Evolutionary conservation across 2,888 invertebrate species (phyloP).

Genomic region (Melanargia galathea): DNA sequence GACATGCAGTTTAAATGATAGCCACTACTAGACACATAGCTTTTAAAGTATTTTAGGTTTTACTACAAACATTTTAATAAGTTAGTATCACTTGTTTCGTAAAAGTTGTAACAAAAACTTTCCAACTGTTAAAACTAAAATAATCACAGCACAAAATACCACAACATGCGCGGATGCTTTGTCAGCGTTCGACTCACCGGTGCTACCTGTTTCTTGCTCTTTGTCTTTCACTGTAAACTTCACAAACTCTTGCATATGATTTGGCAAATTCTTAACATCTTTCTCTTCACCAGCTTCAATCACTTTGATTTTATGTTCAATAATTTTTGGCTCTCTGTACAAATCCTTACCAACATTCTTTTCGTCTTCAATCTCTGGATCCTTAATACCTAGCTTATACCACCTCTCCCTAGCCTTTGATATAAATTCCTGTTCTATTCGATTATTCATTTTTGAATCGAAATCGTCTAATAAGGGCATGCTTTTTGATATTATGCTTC

Average conservation of each 20-base stretch:
- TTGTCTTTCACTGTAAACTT: slow-evolving; percentile 81
- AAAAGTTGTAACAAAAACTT: slow-evolving; percentile 68
- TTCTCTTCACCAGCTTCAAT: slow-evolving; percentile 85
- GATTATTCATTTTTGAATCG: slow-evolving; percentile 73
- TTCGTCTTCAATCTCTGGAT: slow-evolving; percentile 85
- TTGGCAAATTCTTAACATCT: slow-evolving; percentile 85
- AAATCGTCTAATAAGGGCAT: slow-evolving; percentile 62
- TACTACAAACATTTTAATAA: slow-evolving; percentile 8
- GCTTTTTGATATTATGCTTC: slow-evolving; percentile 62
- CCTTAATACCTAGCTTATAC: slow-evolving; percentile 86
- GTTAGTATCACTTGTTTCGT: slow-evolving; percentile 57
- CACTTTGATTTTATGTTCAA: slow-evolving; percentile 82
- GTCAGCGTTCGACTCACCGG: slow-evolving; percentile 72
- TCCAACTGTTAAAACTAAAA: slow-evolving; percentile 71
- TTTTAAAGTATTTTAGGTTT: slow-evolving; percentile 21
- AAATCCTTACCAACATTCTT: slow-evolving; percentile 61
- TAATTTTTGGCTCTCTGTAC: slow-evolving; percentile 70
- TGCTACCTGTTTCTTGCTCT: slow-evolving; percentile 78
- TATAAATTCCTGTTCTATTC: slow-evolving; percentile 89
- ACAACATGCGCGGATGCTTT: slow-evolving; percentile 76
- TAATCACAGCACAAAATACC: slow-evolving; percentile 76
- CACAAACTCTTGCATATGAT: slow-evolving; percentile 90
- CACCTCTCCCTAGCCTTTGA: slow-evolving; percentile 87
- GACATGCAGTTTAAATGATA: slow-evolving; percentile 28
- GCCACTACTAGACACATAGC: slow-evolving; percentile 26